phyloP scores from a whole-genome alignment of 2,888 invertebrate species.

The Nebria brevicollis region DNA sequence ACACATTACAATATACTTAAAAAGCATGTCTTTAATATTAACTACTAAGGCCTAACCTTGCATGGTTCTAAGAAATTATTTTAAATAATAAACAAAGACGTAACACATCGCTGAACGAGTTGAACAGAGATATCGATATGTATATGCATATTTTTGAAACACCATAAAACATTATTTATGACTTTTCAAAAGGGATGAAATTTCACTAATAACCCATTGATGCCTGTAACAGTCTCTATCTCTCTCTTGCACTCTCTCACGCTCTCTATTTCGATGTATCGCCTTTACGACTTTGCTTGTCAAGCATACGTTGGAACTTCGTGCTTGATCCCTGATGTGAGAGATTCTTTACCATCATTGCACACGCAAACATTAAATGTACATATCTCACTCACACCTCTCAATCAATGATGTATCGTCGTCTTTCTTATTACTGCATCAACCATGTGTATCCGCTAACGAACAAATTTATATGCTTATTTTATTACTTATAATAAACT shows the following conservation, averaged over 20 bases:
- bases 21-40: constrained; percentile 48
- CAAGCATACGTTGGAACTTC: background rate
- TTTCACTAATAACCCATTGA: constrained; percentile 52
- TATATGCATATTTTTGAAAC: constrained; percentile 49
- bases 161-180: constrained; percentile 49
- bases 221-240: constrained; percentile 48
- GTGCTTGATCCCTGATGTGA: background rate
- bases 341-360: background rate
- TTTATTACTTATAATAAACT: background rate
- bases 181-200: constrained; percentile 52
- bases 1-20: constrained; percentile 46
- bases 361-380: background rate
- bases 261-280: background rate
- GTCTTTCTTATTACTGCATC: background rate
- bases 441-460: background rate
- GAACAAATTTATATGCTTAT: background rate
- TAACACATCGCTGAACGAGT: background rate
- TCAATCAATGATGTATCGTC: background rate
- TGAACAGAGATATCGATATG: constrained; percentile 13
- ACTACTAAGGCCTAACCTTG: constrained; percentile 47
- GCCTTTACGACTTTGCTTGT: background rate
- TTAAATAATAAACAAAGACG: constrained; percentile 39
- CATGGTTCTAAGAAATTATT: constrained; percentile 45
- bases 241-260: background rate
- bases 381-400: background rate